Percentiles rank a stretch among this genome's conserved stretches.
These are phyloP conservation scores for Monarcha castaneiventris DNA, from an alignment of 2,113 vertebrate species.

Conservation along the genomic window DNA sequence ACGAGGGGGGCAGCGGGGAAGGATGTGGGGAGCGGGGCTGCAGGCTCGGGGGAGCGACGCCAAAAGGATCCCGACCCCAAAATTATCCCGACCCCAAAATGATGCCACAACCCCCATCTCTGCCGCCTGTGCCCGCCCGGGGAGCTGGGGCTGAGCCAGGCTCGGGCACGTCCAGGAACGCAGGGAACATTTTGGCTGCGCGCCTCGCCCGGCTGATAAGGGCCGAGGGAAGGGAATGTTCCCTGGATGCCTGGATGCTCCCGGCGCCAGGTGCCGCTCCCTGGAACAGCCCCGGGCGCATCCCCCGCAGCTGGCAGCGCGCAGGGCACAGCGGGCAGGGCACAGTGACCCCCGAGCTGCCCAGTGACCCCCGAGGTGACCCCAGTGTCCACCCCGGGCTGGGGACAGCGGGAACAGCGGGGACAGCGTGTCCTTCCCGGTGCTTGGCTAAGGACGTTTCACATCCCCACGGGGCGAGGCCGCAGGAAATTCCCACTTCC, in stretches of 20 bases:
- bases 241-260: neutral
- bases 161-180: fast-evolving
- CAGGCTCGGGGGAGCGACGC: fast-evolving
- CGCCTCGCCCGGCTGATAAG: neutral
- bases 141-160: neutral
- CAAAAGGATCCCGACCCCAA: neutral
- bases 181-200: fast-evolving
- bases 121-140: fast-evolving
- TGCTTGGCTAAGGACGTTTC: fast-evolving
- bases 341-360: neutral
- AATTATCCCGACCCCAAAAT: neutral
- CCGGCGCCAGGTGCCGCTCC: neutral
- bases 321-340: neutral
- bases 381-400: too few species aligned
- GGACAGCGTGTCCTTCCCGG: neutral
- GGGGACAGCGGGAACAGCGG: neutral
- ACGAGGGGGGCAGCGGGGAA: fast-evolving
- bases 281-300: neutral
- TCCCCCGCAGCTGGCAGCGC: fast-evolving
- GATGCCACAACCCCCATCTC: neutral
- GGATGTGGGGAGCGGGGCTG: neutral
- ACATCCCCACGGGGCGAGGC: neutral
- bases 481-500: conserved; percentile 31
- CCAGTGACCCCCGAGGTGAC: too few species aligned
- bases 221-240: neutral